Evolutionary conservation across 2,888 invertebrate species (phyloP).

Genomic region (Caenorhabditis zanzibari): DNA sequence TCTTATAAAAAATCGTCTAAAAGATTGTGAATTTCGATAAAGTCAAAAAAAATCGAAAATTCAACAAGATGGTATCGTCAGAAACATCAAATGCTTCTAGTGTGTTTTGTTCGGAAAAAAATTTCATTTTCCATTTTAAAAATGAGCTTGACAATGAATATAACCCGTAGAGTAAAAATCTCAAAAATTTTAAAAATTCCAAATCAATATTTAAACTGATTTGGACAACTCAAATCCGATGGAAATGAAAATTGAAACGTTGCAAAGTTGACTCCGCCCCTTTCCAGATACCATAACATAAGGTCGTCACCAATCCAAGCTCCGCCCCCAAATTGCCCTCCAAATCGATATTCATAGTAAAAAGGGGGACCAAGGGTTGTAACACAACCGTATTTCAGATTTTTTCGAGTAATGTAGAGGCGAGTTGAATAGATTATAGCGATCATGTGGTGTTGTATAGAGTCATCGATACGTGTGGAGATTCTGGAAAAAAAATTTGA

Average conservation of each 20-base stretch:
- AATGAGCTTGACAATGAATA: no score
- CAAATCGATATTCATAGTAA: constrained; percentile 50
- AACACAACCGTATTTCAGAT: constrained; percentile 28
- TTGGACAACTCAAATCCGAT: constrained; percentile 20
- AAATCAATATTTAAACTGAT: neutral
- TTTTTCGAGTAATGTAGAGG: constrained; percentile 30
- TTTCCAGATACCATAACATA: constrained; percentile 53
- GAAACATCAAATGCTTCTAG: no score
- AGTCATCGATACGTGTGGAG: constrained; percentile 32
- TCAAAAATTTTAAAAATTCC: constrained; percentile 7
- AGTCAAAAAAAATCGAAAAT: no score
- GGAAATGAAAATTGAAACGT: constrained; percentile 56
- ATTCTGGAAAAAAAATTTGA: constrained; percentile 11
- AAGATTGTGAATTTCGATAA: no score
- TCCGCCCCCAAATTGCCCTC: constrained; percentile 45
- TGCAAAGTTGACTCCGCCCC: constrained; percentile 47
- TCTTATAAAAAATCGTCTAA: no score
- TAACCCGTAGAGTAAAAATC: neutral
- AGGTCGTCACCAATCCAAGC: constrained; percentile 44
- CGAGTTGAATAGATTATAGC: constrained; percentile 41
- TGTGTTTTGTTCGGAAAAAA: no score
- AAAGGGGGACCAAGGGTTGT: no score
- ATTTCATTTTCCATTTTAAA: no score
- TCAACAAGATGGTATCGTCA: no score
- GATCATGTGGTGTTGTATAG: constrained; percentile 18